Conservation (phyloP, 2,113 vertebrate genomes). For the Myxocyprinus asiaticus region DNA sequence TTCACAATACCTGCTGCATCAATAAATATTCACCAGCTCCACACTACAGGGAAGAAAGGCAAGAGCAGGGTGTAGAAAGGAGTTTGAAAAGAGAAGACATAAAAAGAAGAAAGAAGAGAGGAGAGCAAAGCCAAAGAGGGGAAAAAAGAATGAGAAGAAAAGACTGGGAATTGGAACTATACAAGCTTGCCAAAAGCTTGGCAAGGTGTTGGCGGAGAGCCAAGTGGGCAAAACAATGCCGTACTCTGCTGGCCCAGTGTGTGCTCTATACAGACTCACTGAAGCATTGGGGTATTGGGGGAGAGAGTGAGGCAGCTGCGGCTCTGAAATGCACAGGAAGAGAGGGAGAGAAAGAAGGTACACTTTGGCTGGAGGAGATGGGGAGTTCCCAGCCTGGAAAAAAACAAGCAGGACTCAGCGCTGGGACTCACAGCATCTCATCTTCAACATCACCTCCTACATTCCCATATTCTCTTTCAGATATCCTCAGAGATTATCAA, state of each 20-base stretch:
- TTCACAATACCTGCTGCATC: slow-evolving; percentile 65
- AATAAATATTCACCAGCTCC: slow-evolving; percentile 65
- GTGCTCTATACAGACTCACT: slow-evolving; percentile 69
- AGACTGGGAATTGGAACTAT: slow-evolving; percentile 65
- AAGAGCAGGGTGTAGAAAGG: slow-evolving; percentile 52
- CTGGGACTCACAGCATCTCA: slow-evolving; percentile 17
- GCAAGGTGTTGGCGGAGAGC: slow-evolving; percentile 66
- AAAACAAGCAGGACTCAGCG: slow-evolving; percentile 13
- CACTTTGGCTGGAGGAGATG: slow-evolving; percentile 32
- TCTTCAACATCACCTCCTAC: background rate
- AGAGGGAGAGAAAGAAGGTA: slow-evolving; percentile 30
- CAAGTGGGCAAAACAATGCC: slow-evolving; percentile 68
- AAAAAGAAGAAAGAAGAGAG: slow-evolving; percentile 51
- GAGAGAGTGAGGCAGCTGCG: slow-evolving; percentile 55
- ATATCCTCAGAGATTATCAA: background rate
- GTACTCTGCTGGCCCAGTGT: slow-evolving; percentile 60
- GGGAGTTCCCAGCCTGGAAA: slow-evolving; percentile 22
- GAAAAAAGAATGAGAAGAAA: slow-evolving; percentile 58
- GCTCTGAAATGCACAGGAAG: slow-evolving; percentile 34
- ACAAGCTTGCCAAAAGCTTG: slow-evolving; percentile 65
- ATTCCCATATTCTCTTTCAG: background rate
- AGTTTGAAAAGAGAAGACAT: slow-evolving; percentile 49
- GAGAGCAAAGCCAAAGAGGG: slow-evolving; percentile 21
- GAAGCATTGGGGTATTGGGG: slow-evolving; percentile 69
- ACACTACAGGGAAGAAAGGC: slow-evolving; percentile 61